A percentile compares a stretch with the other conserved stretches of the same genome.
phyloP scores from a whole-genome alignment of 1,140 invertebrate species.

The Brachionus rubens region DNA sequence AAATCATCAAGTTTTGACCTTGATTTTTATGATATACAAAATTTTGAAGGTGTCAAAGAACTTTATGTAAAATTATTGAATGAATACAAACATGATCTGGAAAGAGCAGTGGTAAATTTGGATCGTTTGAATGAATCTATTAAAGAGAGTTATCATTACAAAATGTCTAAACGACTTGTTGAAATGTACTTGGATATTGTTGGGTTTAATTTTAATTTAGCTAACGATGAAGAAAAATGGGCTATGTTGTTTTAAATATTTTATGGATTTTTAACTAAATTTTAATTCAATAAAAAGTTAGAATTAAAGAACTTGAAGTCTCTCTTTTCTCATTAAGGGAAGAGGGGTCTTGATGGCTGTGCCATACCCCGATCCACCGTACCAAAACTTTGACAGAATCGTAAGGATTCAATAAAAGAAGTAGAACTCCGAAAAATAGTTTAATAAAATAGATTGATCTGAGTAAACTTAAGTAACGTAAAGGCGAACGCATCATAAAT shows the following conservation, averaged over 20 bases:
- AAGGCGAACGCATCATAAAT: too few relatives aligned
- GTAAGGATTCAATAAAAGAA: too few relatives aligned
- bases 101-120: background rate
- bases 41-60: background rate
- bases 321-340: too few relatives aligned
- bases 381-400: too few relatives aligned
- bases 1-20: background rate
- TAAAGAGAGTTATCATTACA: background rate
- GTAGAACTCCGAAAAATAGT: too few relatives aligned
- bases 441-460: too few relatives aligned
- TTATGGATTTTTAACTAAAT: too few relatives aligned
- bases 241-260: background rate
- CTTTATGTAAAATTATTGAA: background rate
- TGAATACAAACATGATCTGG: background rate
- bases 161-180: background rate
- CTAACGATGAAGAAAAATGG: conserved; percentile 9
- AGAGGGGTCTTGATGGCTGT: too few relatives aligned
- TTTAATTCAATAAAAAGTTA: too few relatives aligned
- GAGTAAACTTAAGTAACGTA: too few relatives aligned
- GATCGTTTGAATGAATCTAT: background rate
- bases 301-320: too few relatives aligned
- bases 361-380: too few relatives aligned
- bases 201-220: conserved; percentile 4
- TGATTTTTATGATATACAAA: conserved; percentile 13
- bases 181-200: background rate